Conservation (phyloP, 1,140 invertebrate species). For the Eriocheir sinensis region DNA sequence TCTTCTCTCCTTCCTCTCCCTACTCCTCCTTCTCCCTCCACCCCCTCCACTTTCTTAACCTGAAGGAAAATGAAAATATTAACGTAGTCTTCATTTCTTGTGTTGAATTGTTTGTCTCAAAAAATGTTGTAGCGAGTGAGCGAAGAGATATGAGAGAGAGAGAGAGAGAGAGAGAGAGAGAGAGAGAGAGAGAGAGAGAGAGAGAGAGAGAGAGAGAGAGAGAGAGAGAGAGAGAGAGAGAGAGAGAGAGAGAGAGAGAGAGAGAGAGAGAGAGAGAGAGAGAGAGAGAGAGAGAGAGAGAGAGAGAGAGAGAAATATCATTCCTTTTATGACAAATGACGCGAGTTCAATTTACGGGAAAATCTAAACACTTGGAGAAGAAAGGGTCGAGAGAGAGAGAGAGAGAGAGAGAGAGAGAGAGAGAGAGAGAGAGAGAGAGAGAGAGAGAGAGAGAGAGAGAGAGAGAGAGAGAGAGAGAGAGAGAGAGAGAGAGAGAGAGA, state of each 20-base stretch:
- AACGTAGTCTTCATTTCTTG: too few relatives aligned
- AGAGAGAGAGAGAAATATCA: too few relatives aligned
- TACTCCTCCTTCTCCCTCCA: not conserved
- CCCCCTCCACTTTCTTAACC: constrained; percentile 2
- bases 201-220: constrained; percentile 37
- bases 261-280: constrained; percentile 6
- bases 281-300: too few relatives aligned
- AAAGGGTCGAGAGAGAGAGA: not conserved
- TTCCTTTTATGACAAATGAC: constrained; percentile 33
- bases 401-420: not conserved
- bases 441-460: not conserved
- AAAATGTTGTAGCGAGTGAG: too few relatives aligned
- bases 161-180: too few relatives aligned
- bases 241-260: constrained; percentile 20
- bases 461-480: not conserved
- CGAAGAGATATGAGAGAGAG: too few relatives aligned
- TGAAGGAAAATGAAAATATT: too few relatives aligned
- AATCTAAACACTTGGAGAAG: constrained; percentile 25
- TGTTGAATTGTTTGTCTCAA: too few relatives aligned
- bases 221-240: not conserved
- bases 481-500: too few relatives aligned
- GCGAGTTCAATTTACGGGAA: constrained; percentile 36
- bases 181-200: not conserved
- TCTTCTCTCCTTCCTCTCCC: not conserved
- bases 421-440: not conserved